Conservation (phyloP, 2,888 invertebrate species). For the Scaptomyza parva region DNA sequence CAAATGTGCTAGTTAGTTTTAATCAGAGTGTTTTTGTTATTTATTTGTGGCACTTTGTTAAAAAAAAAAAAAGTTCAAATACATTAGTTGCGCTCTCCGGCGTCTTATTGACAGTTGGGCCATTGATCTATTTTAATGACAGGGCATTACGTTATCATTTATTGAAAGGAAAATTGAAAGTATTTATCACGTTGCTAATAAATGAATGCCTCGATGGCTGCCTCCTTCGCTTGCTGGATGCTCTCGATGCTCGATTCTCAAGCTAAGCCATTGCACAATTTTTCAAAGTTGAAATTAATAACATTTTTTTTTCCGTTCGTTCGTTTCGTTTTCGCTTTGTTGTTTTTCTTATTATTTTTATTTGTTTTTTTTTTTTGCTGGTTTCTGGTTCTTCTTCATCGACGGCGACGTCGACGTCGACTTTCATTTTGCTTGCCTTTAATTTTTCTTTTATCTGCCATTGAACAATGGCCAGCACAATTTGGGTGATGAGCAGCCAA, state of each 20-base stretch:
- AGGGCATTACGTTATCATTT: constrained; percentile 78
- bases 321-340: constrained; percentile 5
- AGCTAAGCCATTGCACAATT: constrained; percentile 76
- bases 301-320: constrained; percentile 44
- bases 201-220: constrained; percentile 71
- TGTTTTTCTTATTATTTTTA: constrained; percentile 13
- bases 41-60: constrained; percentile 27
- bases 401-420: constrained; percentile 32
- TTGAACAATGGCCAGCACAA: constrained; percentile 76
- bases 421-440: constrained; percentile 76
- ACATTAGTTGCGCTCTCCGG: constrained; percentile 5
- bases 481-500: constrained; percentile 54
- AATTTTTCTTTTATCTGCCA: constrained; percentile 81
- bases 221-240: no score
- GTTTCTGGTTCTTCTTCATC: constrained; percentile 33
- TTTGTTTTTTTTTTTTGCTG: no score
- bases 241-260: constrained; percentile 48
- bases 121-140: constrained; percentile 76
- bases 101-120: constrained; percentile 39
- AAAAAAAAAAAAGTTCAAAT: constrained; percentile 30
- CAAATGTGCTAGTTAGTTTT: background rate
- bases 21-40: constrained; percentile 13
- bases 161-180: constrained; percentile 80
- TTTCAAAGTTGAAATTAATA: constrained; percentile 80
- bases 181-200: constrained; percentile 80